Conservation (phyloP, 37 sponge, comb jelly and placozoan species). For the Petrosia ficiformis region DNA sequence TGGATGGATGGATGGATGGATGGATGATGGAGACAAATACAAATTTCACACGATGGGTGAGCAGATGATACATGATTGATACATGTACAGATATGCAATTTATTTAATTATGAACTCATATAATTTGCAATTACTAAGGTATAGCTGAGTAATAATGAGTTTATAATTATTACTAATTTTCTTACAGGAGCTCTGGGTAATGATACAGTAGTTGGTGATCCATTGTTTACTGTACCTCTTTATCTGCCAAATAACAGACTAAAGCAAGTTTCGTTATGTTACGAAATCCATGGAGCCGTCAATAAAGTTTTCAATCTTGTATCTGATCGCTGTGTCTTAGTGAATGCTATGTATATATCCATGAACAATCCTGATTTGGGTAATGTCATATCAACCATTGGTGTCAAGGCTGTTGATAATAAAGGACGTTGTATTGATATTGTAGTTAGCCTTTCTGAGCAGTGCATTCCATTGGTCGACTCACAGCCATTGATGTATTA, state of each 20-base stretch:
- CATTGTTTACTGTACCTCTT: slow-evolving; percentile 30
- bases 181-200: slow-evolving; percentile 5
- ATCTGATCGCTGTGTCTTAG: slow-evolving; percentile 14
- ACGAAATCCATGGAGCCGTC: slow-evolving; percentile 40
- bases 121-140: too few relatives aligned
- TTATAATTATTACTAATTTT: background rate
- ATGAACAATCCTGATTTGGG: background rate
- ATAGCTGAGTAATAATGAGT: too few relatives aligned
- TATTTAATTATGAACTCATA: too few relatives aligned
- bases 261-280: slow-evolving; percentile 18
- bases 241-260: background rate
- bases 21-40: too few relatives aligned
- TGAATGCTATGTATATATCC: slow-evolving; percentile 44
- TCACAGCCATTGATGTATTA: background rate
- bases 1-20: too few relatives aligned
- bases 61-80: too few relatives aligned
- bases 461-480: background rate
- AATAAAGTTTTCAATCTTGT: slow-evolving; percentile 31
- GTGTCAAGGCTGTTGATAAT: slow-evolving; percentile 19
- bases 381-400: slow-evolving; percentile 27
- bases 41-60: too few relatives aligned
- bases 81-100: too few relatives aligned
- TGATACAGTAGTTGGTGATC: slow-evolving; percentile 30
- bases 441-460: slow-evolving; percentile 4
- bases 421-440: slow-evolving; percentile 12